phyloP scores from a whole-genome alignment of 2,113 vertebrate genomes.

The Ammospiza nelsoni region DNA sequence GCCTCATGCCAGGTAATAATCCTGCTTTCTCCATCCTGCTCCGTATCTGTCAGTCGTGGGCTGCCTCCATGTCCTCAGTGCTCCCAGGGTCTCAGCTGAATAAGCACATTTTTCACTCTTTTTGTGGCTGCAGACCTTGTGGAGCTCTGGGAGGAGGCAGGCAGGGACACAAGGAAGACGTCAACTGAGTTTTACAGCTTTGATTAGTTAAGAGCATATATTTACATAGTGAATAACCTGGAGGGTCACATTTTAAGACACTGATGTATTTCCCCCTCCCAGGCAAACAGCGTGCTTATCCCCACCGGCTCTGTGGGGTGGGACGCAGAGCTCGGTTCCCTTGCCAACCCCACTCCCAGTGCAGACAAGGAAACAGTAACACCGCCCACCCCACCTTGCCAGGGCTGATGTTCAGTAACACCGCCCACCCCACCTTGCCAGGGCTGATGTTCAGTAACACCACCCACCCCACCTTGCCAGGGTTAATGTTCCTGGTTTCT shows the following conservation, averaged over 20 bases:
- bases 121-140: not conserved
- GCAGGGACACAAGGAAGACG: not conserved
- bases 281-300: not conserved
- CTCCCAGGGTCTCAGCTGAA: not conserved
- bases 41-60: too few species aligned
- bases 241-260: not conserved
- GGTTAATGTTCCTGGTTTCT: not conserved
- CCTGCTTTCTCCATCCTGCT: not conserved
- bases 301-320: fast-evolving
- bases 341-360: not conserved
- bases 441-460: not conserved
- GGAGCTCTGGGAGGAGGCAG: not conserved
- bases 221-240: not conserved
- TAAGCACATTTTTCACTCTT: not conserved
- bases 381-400: not conserved
- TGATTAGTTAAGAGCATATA: not conserved
- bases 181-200: not conserved
- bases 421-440: not conserved
- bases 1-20: not conserved
- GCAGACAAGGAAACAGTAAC: not conserved
- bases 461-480: not conserved
- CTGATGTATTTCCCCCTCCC: not conserved
- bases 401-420: not conserved
- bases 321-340: fast-evolving
- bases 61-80: not conserved